These are phyloP conservation scores for Melinopterus prodromus DNA, from an alignment of 2,888 invertebrate species.

Conservation along the genomic window DNA sequence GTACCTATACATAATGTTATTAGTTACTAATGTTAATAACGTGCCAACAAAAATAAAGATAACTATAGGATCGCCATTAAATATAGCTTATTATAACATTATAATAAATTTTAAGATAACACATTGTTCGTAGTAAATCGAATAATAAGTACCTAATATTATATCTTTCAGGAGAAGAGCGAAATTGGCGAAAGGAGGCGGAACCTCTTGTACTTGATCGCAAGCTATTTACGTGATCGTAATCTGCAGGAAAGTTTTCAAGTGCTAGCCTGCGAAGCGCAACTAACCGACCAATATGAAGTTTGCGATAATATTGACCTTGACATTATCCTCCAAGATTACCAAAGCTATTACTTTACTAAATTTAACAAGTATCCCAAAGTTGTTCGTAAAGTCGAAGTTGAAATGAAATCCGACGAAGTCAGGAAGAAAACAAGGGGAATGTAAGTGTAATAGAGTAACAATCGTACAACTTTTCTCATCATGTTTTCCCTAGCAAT, in stretches of 20 bases:
- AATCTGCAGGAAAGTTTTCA: conserved; percentile 72
- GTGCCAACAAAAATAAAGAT: too few species aligned
- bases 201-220: conserved; percentile 70
- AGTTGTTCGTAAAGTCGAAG: conserved; percentile 69
- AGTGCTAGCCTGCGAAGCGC: conserved; percentile 75
- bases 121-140: neutral
- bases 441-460: conserved; percentile 21
- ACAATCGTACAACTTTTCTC: neutral
- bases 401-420: conserved; percentile 37
- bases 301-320: conserved; percentile 94
- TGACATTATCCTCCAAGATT: conserved; percentile 88
- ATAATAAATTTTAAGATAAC: neutral
- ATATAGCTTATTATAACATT: too few species aligned
- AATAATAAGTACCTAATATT: conserved; percentile 14
- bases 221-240: conserved; percentile 72
- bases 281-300: conserved; percentile 71
- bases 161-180: conserved; percentile 46
- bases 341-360: conserved; percentile 83
- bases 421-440: conserved; percentile 32
- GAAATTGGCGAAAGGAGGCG: conserved; percentile 60
- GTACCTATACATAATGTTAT: too few species aligned
- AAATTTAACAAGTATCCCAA: conserved; percentile 89
- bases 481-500: neutral
- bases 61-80: too few species aligned
- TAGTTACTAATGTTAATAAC: too few species aligned